phyloP scores from a whole-genome alignment of 2,113 vertebrate species.

The Carollia perspicillata region DNA sequence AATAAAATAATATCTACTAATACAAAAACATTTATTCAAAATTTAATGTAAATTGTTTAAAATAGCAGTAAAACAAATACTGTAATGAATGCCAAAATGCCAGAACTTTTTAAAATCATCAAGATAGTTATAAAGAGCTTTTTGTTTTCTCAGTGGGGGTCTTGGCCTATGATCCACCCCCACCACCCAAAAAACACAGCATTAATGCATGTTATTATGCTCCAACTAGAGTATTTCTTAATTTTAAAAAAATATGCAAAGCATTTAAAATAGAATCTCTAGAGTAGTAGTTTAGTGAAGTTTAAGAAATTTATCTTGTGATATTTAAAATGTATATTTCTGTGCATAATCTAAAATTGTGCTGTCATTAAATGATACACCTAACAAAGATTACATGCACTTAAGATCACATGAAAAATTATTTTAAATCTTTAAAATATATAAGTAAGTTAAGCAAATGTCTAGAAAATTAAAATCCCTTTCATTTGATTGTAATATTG shows the following conservation, averaged over 20 bases:
- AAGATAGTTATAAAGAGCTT: background rate
- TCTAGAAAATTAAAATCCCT: background rate
- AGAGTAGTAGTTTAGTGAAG: background rate
- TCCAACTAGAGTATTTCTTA: background rate
- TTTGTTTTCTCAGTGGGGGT: background rate
- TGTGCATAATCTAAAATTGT: background rate
- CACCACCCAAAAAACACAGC: background rate
- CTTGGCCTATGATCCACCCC: background rate
- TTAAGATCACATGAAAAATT: background rate
- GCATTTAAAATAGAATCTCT: background rate
- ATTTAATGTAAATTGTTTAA: background rate
- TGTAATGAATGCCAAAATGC: background rate
- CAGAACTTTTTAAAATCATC: background rate
- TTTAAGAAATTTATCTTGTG: background rate
- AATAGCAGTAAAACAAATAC: background rate
- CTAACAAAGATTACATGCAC: background rate
- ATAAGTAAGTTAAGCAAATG: background rate
- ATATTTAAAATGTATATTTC: background rate
- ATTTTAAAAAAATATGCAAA: background rate
- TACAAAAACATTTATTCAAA: background rate
- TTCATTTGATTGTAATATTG: background rate
- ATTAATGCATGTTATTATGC: background rate
- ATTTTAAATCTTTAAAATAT: background rate
- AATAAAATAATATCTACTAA: background rate
- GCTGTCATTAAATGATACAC: background rate